Conservation (phyloP, 2,113 vertebrate species). For the Microcebus ravelobensis region DNA sequence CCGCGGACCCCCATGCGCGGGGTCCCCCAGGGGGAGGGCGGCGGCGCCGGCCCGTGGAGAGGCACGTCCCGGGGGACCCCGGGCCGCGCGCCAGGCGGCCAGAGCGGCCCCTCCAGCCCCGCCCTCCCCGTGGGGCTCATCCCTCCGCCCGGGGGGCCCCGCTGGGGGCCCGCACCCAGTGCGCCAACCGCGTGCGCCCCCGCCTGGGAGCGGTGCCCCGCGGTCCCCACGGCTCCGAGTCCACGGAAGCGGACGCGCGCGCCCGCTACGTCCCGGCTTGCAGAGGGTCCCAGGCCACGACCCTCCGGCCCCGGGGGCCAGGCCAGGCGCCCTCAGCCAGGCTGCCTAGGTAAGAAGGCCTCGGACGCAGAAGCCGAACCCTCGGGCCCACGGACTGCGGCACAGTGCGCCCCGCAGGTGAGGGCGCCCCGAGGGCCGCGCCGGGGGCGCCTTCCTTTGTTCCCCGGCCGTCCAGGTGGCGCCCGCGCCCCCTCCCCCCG, state of each 20-base stretch:
- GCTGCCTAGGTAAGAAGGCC: constrained; percentile 61
- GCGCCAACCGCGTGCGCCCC: constrained; percentile 55
- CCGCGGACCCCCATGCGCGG: not conserved
- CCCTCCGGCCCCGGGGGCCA: not conserved
- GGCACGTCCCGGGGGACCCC: constrained; percentile 70
- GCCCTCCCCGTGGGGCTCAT: constrained; percentile 71
- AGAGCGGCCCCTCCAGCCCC: constrained; percentile 64
- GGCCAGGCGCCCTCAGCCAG: not conserved
- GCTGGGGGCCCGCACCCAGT: constrained; percentile 53
- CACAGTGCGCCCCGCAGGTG: constrained; percentile 54
- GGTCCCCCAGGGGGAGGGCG: constrained; percentile 37
- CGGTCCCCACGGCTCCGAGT: not conserved
- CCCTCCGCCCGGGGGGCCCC: constrained; percentile 37
- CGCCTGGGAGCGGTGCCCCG: not conserved
- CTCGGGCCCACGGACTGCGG: not conserved
- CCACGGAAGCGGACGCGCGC: constrained; percentile 10
- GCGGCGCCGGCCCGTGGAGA: constrained; percentile 67
- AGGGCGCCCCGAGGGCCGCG: constrained; percentile 67
- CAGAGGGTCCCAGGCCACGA: not conserved
- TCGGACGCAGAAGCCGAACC: not conserved
- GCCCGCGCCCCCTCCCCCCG: constrained; percentile 64
- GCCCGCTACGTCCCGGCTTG: not conserved
- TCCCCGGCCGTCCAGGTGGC: constrained; percentile 63
- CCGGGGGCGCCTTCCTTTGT: constrained; percentile 74
- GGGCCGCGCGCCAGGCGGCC: constrained; percentile 70